Evolutionary conservation across 92 coral and sea anemone genomes (phyloP).

Genomic region (Anthopleura xanthogrammica): DNA sequence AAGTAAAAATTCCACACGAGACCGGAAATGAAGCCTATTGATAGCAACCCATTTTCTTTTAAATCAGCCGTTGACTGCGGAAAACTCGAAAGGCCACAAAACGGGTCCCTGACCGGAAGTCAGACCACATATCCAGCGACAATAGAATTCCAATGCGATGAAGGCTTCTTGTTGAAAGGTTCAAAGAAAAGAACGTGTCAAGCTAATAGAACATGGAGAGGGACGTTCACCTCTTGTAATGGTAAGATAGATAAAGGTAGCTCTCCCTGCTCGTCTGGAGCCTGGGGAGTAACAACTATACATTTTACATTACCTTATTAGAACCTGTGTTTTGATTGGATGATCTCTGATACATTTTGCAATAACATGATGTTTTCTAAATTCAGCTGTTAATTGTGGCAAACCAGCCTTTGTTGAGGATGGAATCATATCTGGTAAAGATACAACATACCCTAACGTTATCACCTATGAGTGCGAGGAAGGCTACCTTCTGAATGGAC

Average conservation of each 20-base stretch:
- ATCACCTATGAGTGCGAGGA: conserved; percentile 42
- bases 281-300: neutral
- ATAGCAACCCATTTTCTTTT: neutral
- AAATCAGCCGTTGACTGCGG: conserved; percentile 51
- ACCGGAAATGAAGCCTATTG: too few relatives aligned
- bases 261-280: neutral
- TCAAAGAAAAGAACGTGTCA: conserved; percentile 45
- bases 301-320: neutral
- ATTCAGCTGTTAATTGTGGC: conserved; percentile 44
- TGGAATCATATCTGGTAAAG: conserved; percentile 30
- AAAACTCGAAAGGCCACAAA: conserved; percentile 36
- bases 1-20: too few relatives aligned
- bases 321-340: neutral
- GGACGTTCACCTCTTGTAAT: conserved; percentile 32
- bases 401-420: conserved; percentile 14
- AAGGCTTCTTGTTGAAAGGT: conserved; percentile 51
- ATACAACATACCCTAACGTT: conserved; percentile 36
- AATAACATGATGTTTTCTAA: neutral
- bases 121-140: conserved; percentile 47
- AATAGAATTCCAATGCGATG: conserved; percentile 49
- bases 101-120: conserved; percentile 46
- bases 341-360: neutral
- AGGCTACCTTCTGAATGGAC: conserved; percentile 49
- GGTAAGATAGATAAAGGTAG: conserved; percentile 20
- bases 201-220: conserved; percentile 60